Conservation (phyloP, 53 echinoderm and acorn worm genomes). For the Echinometra lucunter region DNA sequence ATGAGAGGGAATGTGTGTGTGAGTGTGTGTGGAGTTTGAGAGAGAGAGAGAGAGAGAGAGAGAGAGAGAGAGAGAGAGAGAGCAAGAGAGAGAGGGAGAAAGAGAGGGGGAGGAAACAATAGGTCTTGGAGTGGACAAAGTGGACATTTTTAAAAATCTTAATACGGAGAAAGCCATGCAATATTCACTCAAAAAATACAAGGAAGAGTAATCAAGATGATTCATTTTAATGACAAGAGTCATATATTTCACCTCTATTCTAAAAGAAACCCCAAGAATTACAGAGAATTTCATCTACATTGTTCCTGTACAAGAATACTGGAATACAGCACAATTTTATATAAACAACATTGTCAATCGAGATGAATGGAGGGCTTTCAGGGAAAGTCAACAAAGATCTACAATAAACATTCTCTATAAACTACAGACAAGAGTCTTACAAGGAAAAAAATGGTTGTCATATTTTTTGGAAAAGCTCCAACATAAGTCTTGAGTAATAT, state of each 20-base stretch:
- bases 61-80: neutral
- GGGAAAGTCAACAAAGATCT: neutral
- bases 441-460: neutral
- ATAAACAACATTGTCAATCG: slow-evolving; percentile 22
- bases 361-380: neutral
- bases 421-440: slow-evolving; percentile 9
- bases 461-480: neutral
- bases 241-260: slow-evolving; percentile 59
- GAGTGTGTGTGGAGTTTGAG: too few relatives aligned
- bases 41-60: neutral
- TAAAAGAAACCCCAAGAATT: slow-evolving; percentile 35
- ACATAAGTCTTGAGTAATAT: neutral
- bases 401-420: slow-evolving; percentile 8
- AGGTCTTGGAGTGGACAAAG: too few relatives aligned
- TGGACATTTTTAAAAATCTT: neutral
- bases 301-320: slow-evolving; percentile 42
- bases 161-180: neutral
- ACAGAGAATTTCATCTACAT: slow-evolving; percentile 42
- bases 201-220: neutral
- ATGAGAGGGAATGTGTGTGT: neutral
- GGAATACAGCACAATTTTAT: slow-evolving; percentile 59
- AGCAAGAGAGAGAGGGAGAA: neutral
- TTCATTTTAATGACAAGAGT: slow-evolving; percentile 22
- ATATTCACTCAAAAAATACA: neutral
- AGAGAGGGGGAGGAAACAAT: neutral